These are phyloP conservation scores for Mnemiopsis leidyi DNA, from an alignment of 37 sponge, comb jelly and placozoan genomes.

Conservation along the genomic window DNA sequence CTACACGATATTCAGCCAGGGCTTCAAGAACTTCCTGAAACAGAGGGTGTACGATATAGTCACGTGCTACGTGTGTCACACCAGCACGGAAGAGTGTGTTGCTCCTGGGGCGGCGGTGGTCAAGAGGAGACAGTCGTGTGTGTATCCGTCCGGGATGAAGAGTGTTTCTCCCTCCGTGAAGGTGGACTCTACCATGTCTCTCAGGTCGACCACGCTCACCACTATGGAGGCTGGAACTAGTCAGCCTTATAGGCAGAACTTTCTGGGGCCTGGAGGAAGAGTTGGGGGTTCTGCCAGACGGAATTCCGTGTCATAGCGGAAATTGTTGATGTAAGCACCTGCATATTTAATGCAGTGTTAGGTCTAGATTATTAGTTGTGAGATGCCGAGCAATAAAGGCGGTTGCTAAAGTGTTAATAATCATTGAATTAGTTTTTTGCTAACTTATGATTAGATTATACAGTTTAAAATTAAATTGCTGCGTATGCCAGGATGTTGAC, in stretches of 20 bases:
- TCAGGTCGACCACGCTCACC: neutral
- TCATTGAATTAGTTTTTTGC: too few relatives aligned
- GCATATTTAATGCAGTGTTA: too few relatives aligned
- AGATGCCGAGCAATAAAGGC: too few relatives aligned
- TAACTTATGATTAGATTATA: too few relatives aligned
- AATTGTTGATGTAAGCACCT: too few relatives aligned
- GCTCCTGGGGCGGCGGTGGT: conserved; percentile 12
- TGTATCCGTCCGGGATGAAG: neutral
- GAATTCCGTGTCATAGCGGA: too few relatives aligned
- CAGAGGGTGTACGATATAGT: conserved; percentile 15
- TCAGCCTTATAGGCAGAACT: neutral
- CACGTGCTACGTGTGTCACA: neutral
- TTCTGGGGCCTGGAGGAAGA: neutral
- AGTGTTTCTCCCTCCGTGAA: neutral
- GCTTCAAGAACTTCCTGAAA: neutral
- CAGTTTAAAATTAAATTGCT: too few relatives aligned
- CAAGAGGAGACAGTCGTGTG: neutral
- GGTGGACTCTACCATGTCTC: too few relatives aligned
- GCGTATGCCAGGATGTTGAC: too few relatives aligned
- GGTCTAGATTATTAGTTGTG: too few relatives aligned
- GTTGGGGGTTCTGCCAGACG: too few relatives aligned
- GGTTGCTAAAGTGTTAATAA: too few relatives aligned
- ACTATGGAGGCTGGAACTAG: neutral
- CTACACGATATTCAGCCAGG: conserved; percentile 11
- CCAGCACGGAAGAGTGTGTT: neutral